Evolutionary conservation across 2,113 vertebrate genomes (phyloP), one percentile per base, ranked within the genome.

Genomic region (Hemiscyllium ocellatum): DNA sequence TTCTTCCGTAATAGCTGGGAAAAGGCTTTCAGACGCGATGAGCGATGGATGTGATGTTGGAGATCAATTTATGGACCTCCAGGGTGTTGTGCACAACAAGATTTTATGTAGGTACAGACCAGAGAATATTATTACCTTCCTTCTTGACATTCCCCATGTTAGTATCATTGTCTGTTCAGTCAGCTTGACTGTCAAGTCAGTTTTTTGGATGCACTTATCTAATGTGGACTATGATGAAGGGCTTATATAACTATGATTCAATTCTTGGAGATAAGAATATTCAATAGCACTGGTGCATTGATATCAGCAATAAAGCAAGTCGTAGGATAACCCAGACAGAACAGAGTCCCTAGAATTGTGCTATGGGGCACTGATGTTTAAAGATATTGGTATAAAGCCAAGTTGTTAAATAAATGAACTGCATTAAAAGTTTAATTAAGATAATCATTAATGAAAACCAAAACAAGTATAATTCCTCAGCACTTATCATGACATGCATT

Each of bases 51-150:
- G 86, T 89, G 86, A 89, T 56, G 87, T 90, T 90, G 87, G 56
- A 90, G 50, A 90, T 90, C 52, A 90, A 90, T 90, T 90, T 90
- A 61, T 90, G 87, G 50, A 52, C 33, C 87, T 90, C 87, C 13
- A 56, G 87, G 52, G 87, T 90, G 5, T 33, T 90, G 29, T 56
- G 26, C 26, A 65, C 24, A 61, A n/a, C 29, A 65, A 17, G 26
- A 61, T 87, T 90, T 90, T 90, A 90, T 90, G 87, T 90, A n/a
- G 87, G 87, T 61, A 90, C 87, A 90, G 87, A 90, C 52, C 86
- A 90, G 87, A 90, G 26, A 56, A 90, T 61, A 61, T 61, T 90
- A 56, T 33, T 90, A 90, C 52, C 52, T 90, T 56, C 26, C 87
- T 89, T 89, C 87, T n/a, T 56, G 61, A 90, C 29, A 90, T 90